Percentiles rank a stretch among this genome's conserved stretches.
Conservation (phyloP, 2,797 vertebrate species). For the Dendrocincla tyrannina region DNA sequence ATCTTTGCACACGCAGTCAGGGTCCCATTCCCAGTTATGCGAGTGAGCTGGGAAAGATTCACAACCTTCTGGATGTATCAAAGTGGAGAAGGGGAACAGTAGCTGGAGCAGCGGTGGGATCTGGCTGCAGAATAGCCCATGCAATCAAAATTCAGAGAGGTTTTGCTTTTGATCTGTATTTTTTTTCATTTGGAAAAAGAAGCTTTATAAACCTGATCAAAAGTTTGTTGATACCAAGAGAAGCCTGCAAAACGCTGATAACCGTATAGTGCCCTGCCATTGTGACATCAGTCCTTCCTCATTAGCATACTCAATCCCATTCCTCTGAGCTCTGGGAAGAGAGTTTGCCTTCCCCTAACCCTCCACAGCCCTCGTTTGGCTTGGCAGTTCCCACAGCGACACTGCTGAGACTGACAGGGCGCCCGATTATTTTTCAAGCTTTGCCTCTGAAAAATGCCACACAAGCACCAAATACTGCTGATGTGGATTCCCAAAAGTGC, state of each 20-base stretch:
- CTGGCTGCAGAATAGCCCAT: not conserved
- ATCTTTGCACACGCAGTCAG: not conserved
- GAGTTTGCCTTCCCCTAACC: not conserved
- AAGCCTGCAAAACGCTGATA: not conserved
- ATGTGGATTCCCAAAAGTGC: not conserved
- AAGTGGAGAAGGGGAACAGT: not conserved
- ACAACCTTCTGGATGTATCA: not conserved
- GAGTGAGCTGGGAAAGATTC: not conserved
- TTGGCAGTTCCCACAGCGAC: not conserved
- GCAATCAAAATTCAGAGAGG: not conserved
- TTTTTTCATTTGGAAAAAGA: not conserved
- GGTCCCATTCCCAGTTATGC: not conserved
- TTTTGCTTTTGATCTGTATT: not conserved
- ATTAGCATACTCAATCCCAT: not conserved
- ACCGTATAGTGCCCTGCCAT: too few species aligned
- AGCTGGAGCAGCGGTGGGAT: not conserved
- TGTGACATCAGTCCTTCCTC: not conserved
- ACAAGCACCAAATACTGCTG: not conserved
- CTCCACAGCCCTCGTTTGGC: accelerated
- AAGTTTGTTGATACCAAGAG: not conserved
- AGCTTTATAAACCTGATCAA: not conserved
- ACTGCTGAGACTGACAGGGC: not conserved
- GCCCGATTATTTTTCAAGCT: not conserved
- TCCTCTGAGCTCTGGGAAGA: not conserved
- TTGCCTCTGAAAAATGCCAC: not conserved